Evolutionary conservation across 2,797 vertebrate species (phyloP).

Genomic region (Sebastes variabilis): DNA sequence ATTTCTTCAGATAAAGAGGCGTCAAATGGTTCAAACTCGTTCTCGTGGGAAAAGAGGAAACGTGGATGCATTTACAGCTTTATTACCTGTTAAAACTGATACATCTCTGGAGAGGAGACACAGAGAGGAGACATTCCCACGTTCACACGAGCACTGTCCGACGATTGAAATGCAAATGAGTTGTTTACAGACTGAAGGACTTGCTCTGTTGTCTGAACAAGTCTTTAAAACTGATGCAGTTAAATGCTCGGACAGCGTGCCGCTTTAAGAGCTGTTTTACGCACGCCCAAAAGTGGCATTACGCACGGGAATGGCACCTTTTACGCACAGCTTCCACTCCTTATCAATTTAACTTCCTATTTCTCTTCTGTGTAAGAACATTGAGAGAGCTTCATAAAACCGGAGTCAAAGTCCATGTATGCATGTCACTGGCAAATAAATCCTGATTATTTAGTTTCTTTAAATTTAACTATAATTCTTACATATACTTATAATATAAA

Average conservation of each 20-base stretch:
- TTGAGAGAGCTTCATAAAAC: too few relatives aligned
- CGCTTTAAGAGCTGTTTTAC: neutral
- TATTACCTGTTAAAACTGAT: slow-evolving; percentile 33
- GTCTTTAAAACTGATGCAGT: neutral
- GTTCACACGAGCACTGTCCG: slow-evolving; percentile 2
- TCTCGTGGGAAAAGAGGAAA: slow-evolving; percentile 33
- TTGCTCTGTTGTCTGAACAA: fast-evolving
- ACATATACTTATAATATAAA: neutral
- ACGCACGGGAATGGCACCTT: too few relatives aligned
- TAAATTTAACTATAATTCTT: too few relatives aligned
- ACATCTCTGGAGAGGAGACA: neutral
- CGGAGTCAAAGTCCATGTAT: too few relatives aligned
- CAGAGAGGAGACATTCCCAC: neutral
- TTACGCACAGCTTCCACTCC: neutral
- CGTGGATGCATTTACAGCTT: slow-evolving; percentile 32
- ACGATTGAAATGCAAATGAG: slow-evolving; percentile 15
- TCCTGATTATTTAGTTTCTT: neutral
- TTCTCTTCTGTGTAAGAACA: too few relatives aligned
- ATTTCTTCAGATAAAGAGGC: neutral
- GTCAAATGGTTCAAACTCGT: neutral
- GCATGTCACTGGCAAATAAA: too few relatives aligned
- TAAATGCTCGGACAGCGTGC: too few relatives aligned
- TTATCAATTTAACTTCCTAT: neutral
- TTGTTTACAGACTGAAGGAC: neutral
- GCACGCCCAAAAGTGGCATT: neutral